Conservation (phyloP, 2,797 vertebrate species). For the Lates japonicus region DNA sequence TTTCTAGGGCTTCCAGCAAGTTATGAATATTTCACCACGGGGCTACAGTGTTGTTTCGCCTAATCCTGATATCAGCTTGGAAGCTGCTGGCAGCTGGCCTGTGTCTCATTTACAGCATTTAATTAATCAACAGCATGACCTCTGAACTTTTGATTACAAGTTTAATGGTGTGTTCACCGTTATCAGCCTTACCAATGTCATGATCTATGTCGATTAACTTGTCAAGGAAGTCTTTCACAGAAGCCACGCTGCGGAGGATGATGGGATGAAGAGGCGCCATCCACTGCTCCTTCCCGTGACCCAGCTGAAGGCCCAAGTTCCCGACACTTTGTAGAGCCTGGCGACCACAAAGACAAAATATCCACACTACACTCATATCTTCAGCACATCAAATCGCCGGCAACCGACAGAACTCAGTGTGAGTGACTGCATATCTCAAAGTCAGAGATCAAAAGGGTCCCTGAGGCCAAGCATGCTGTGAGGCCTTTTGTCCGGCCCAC, state of each 20-base stretch:
- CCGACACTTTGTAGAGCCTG: constrained; percentile 94
- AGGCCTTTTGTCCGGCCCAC: constrained; percentile 83
- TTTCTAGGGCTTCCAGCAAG: constrained; percentile 52
- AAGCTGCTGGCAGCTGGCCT: constrained; percentile 45
- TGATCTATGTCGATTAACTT: constrained; percentile 89
- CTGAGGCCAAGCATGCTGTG: constrained; percentile 74
- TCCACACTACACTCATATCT: constrained; percentile 24
- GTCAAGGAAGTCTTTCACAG: constrained; percentile 91
- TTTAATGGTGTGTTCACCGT: constrained; percentile 22
- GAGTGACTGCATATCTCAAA: constrained; percentile 71
- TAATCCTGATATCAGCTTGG: constrained; percentile 47
- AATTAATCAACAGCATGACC: constrained; percentile 16
- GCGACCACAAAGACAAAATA: constrained; percentile 47
- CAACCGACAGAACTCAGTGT: constrained; percentile 49
- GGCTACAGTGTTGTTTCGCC: constrained; percentile 53
- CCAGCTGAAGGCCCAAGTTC: constrained; percentile 93
- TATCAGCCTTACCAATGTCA: constrained; percentile 84
- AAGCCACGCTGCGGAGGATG: constrained; percentile 90
- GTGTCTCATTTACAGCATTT: constrained; percentile 31
- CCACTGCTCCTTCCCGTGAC: constrained; percentile 95
- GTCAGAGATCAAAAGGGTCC: constrained; percentile 79
- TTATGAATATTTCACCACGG: constrained; percentile 83
- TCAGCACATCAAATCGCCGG: constrained; percentile 51
- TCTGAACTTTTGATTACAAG: constrained; percentile 28
- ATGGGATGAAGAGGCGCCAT: constrained; percentile 91